Evolutionary conservation across 1,140 invertebrate species (phyloP).

Genomic region (Drosophila virilis): DNA sequence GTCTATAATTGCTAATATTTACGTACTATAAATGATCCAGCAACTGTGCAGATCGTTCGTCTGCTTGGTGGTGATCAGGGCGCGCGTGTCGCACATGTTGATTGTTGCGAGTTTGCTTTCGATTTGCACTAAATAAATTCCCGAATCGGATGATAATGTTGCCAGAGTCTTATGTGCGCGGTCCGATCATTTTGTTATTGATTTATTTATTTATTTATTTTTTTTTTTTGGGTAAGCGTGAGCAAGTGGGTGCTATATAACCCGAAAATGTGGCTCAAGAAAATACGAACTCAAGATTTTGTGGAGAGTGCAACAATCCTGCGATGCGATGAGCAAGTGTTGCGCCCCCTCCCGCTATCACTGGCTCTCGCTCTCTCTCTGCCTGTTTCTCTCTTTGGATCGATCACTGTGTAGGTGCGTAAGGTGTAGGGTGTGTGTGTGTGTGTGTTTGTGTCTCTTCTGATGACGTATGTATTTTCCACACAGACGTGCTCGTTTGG

Average conservation of each 20-base stretch:
- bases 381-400: background rate
- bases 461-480: slow-evolving; percentile 74
- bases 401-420: background rate
- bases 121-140: background rate
- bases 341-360: background rate
- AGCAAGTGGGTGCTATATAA: background rate
- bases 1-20: background rate
- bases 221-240: background rate
- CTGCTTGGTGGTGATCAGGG: slow-evolving; percentile 70
- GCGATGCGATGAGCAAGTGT: slow-evolving; percentile 19
- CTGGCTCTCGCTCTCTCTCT: slow-evolving; percentile 17
- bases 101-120: slow-evolving; percentile 13
- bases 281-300: background rate
- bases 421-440: background rate
- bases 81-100: slow-evolving; percentile 77
- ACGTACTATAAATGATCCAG: slow-evolving; percentile 83
- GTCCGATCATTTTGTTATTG: slow-evolving; percentile 10
- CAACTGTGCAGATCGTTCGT: slow-evolving; percentile 79
- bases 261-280: background rate
- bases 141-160: background rate
- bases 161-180: background rate
- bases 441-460: slow-evolving; percentile 29
- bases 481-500: background rate
- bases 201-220: too few relatives aligned
- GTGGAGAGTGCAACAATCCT: slow-evolving; percentile 41